Base-by-base conservation (phyloP, 2,888 invertebrate genomes). In the Parapristionchus giblindavisi region DNA sequence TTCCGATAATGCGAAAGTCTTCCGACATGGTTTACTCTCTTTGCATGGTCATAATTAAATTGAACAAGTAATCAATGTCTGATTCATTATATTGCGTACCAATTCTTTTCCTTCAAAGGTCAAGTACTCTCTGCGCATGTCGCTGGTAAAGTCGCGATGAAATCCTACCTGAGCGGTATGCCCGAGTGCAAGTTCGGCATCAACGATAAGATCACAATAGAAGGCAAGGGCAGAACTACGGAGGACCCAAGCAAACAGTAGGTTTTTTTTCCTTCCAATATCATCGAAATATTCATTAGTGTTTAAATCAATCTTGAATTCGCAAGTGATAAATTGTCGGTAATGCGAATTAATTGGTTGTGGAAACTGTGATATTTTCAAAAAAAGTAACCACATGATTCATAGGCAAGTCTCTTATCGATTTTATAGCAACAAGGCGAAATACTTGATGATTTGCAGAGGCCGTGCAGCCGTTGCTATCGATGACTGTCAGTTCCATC, bases 401-500 rank as follows among this genome's bases (percentile, higher is more conserved):
- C 29, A 43, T 43, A 65, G 27, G n/a, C 1, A 21, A 3, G 17
- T 3, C 1, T 32, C 34, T 32, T 17, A 8, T 32, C 2, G 17
- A 1, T n/a, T 29, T 27, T 34, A 24, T 8, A 11, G 6, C n/a
- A 60, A 6, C 3, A 36, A 29, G 8, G 8, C 2, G 34, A 1
- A 61, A 29, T 61, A 1, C 24, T 24, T 68, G 3, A 14, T 24
- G 21, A 1, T 52, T 51, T 85, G 34, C 78, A 87, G 87, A 65
- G 80, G 95, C 71, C 97, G 97, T 90, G 96, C 96, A 0, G 95
- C 97, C 52, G 98, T 99, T n/a, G 99, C 98, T 32, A 99, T 99
- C 85, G 99, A 99, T 88, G 99, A 99, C 90, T 99, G 99, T 87
- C 99, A 99, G 91, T 99, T 99, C 90, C 99, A 99, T 90, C 99